A percentile compares a stretch with the other conserved stretches of the same genome.
phyloP scores from a whole-genome alignment of 2,113 vertebrate species.

The Poeciliopsis retropinna region DNA sequence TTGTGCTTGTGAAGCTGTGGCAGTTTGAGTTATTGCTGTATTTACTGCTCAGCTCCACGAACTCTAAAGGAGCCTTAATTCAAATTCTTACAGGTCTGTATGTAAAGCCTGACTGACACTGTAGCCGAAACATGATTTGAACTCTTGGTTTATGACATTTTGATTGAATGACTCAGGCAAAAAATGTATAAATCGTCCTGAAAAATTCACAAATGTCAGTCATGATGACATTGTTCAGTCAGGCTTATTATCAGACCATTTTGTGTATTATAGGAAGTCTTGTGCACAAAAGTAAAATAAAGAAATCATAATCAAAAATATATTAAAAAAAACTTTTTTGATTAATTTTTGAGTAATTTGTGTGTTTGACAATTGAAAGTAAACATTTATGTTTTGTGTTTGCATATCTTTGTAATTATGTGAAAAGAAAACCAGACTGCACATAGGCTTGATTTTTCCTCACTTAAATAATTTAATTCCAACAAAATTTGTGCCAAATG shows the following conservation, averaged over 20 bases:
- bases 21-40: neutral
- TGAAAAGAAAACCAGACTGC: slow-evolving; percentile 61
- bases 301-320: neutral
- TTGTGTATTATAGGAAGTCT: neutral
- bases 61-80: neutral
- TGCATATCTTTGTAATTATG: slow-evolving; percentile 16
- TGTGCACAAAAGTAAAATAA: neutral
- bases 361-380: slow-evolving; percentile 70
- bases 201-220: neutral
- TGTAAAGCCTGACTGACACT: slow-evolving; percentile 2
- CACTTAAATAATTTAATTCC: neutral
- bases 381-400: slow-evolving; percentile 40
- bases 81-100: neutral
- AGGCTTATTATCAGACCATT: slow-evolving; percentile 5
- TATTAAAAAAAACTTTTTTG: slow-evolving; percentile 67
- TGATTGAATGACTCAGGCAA: neutral
- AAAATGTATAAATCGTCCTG: neutral
- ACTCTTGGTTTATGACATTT: neutral
- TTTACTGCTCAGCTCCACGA: neutral
- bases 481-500: neutral
- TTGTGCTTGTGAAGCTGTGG: neutral
- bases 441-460: neutral
- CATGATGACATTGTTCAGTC: neutral
- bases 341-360: slow-evolving; percentile 72
- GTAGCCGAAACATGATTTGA: neutral